phyloP scores from a whole-genome alignment of 2,797 vertebrate species.

The Geotria australis region DNA sequence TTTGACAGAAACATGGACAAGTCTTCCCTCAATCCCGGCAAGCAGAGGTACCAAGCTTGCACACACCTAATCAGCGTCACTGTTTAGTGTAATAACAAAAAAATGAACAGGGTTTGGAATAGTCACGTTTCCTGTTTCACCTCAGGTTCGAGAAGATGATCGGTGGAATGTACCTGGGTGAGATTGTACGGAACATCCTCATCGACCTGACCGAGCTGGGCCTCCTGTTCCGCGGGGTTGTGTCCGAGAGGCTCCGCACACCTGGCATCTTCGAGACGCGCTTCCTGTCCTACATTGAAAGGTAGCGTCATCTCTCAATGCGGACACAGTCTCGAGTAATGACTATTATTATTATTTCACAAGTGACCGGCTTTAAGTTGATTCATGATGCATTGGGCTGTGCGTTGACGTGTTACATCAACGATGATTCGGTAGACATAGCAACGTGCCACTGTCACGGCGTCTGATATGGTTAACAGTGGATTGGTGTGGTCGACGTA shows the following conservation, averaged over 20 bases:
- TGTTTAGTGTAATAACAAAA: neutral
- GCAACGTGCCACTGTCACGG: no score
- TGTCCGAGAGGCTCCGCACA: conserved; percentile 8
- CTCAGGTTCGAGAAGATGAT: conserved; percentile 27
- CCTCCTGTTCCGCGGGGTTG: conserved; percentile 11
- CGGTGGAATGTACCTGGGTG: conserved; percentile 24
- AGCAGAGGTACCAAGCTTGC: conserved; percentile 13
- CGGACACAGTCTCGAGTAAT: no score
- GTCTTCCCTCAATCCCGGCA: conserved; percentile 12
- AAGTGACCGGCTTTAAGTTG: no score
- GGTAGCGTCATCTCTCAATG: conserved; percentile 3
- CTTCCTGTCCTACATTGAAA: conserved; percentile 18
- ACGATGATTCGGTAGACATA: no score
- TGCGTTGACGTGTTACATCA: no score
- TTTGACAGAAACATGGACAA: conserved; percentile 12
- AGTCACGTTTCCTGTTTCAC: neutral
- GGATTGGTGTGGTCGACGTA: no score
- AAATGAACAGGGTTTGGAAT: neutral
- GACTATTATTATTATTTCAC: no score
- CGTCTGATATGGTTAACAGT: no score
- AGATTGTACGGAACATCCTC: conserved; percentile 19
- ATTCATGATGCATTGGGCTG: no score
- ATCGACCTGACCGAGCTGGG: conserved; percentile 8
- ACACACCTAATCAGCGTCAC: neutral
- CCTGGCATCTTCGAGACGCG: conserved; percentile 18